A percentile compares a stretch with the other conserved stretches of the same genome.
phyloP scores from a whole-genome alignment of 2,797 vertebrate genomes.

The Ciconia nigra region DNA sequence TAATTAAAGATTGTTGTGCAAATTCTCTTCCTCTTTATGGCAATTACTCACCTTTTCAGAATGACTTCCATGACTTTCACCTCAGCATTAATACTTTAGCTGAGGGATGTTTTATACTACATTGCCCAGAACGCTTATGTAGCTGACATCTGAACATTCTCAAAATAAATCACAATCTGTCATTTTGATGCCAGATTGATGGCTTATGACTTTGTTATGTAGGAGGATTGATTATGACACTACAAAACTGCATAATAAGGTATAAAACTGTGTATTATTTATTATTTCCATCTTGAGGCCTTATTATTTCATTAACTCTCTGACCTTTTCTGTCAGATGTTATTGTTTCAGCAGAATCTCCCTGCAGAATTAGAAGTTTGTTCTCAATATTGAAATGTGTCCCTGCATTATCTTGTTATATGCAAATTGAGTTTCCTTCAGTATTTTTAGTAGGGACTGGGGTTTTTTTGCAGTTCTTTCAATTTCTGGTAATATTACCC shows the following conservation, averaged over 20 bases:
- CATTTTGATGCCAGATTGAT: constrained; percentile 42
- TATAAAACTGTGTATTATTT: constrained; percentile 2
- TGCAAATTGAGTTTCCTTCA: not conserved
- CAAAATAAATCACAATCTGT: not conserved
- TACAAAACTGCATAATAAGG: not conserved
- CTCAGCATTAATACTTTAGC: not conserved
- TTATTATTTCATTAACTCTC: not conserved
- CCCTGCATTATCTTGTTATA: not conserved
- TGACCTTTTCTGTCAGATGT: not conserved
- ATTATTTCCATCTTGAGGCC: not conserved
- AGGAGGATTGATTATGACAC: constrained; percentile 36
- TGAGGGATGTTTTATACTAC: constrained; percentile 10
- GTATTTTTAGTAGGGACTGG: not conserved
- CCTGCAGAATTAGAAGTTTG: not conserved
- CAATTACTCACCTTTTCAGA: not conserved
- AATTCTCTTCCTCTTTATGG: not conserved
- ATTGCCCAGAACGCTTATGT: not conserved
- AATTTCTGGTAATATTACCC: not conserved
- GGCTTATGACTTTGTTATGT: constrained; percentile 42
- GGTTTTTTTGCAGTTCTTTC: not conserved
- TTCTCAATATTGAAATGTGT: not conserved
- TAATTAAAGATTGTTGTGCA: not conserved
- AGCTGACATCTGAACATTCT: not conserved
- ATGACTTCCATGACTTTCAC: not conserved
- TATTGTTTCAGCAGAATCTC: not conserved